phyloP scores from a whole-genome alignment of 2,888 invertebrate genomes.

The Drosophila pseudotakahashii region DNA sequence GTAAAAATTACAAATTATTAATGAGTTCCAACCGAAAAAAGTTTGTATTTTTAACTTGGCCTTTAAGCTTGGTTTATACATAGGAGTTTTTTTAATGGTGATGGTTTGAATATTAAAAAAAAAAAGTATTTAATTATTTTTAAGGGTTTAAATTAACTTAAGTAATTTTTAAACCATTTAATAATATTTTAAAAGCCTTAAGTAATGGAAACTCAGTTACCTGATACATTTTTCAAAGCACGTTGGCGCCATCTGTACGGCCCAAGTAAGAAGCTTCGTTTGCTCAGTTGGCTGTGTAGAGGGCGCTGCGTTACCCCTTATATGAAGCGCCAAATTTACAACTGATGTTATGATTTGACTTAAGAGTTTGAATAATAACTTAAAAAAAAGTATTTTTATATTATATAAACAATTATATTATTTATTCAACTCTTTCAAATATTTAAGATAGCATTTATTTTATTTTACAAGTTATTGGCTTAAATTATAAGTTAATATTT shows the following conservation, averaged over 20 bases:
- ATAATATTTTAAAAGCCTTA: neutral
- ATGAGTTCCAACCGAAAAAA: neutral
- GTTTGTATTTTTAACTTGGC: neutral
- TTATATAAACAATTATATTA: too few species aligned
- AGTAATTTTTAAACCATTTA: too few species aligned
- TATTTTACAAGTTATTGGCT: neutral
- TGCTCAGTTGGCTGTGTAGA: neutral
- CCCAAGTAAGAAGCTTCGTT: neutral
- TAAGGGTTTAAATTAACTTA: too few species aligned
- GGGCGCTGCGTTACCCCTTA: neutral
- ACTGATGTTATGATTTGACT: too few species aligned
- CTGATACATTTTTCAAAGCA: neutral
- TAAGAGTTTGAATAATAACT: too few species aligned
- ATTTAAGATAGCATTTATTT: too few species aligned
- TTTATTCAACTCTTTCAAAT: too few species aligned
- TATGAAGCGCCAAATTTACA: neutral
- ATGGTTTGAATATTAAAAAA: neutral
- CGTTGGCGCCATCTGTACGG: conserved; percentile 6
- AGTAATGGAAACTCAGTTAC: neutral
- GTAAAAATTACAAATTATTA: too few species aligned
- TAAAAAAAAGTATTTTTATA: too few species aligned
- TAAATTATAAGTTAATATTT: conserved; percentile 13
- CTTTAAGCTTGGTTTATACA: neutral
- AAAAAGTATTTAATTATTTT: neutral
- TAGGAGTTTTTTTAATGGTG: neutral